These are phyloP conservation scores for Caenorhabditis sp. DNA, from an alignment of 2,888 invertebrate species.

Conservation along the genomic window DNA sequence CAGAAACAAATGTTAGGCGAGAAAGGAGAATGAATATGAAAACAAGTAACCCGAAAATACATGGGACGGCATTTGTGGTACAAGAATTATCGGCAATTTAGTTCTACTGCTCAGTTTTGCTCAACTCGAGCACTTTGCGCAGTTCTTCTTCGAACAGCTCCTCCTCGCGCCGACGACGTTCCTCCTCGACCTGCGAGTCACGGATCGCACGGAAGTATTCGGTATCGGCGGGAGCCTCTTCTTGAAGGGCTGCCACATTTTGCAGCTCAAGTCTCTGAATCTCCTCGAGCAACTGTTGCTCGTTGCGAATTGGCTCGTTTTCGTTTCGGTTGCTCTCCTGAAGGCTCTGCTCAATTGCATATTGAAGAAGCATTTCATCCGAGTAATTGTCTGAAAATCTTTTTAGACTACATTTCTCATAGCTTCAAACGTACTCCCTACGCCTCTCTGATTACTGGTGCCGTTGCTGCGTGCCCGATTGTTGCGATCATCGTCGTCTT, in stretches of 20 bases:
- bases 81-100: no score
- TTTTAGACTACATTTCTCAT: no score
- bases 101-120: slow-evolving; percentile 58
- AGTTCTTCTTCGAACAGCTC: slow-evolving; percentile 64
- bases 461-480: background rate
- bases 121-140: slow-evolving; percentile 64
- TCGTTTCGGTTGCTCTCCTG: slow-evolving; percentile 1
- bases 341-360: slow-evolving; percentile 67
- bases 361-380: slow-evolving; percentile 70
- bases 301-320: background rate
- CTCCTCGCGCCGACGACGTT: slow-evolving; percentile 38
- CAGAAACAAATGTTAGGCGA: no score
- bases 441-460: background rate
- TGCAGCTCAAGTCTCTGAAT: no score
- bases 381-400: slow-evolving; percentile 53
- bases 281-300: background rate
- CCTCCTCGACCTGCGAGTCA: slow-evolving; percentile 58
- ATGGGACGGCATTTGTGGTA: no score
- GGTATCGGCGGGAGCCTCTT: slow-evolving; percentile 8
- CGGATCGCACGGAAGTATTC: slow-evolving; percentile 50
- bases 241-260: no score
- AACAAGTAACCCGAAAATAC: no score
- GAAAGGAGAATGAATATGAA: no score
- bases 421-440: no score
- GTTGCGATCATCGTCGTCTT: slow-evolving; percentile 50